A percentile compares a stretch with the other conserved stretches of the same genome.
Conservation (phyloP, 2,888 invertebrate genomes). For the Taenaris catops region DNA sequence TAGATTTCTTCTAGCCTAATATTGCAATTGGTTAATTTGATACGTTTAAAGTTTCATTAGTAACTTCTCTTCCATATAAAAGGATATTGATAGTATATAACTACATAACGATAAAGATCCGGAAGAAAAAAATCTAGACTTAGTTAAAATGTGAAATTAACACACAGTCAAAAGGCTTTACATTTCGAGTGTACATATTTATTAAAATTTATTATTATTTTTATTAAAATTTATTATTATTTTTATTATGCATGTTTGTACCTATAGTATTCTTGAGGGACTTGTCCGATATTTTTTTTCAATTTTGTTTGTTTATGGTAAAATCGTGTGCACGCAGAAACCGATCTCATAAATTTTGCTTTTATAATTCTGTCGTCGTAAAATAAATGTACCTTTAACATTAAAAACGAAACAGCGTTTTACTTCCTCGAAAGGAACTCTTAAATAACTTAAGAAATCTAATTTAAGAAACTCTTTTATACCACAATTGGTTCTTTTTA, state of each 20-base stretch:
- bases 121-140: not conserved
- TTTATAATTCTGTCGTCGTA: conserved; percentile 6
- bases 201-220: too few species aligned
- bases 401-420: not conserved
- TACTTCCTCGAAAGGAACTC: not conserved
- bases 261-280: too few species aligned
- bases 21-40: too few species aligned
- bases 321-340: conserved; percentile 2
- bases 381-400: conserved; percentile 3
- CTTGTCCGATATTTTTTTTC: too few species aligned
- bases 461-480: not conserved
- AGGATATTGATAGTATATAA: not conserved
- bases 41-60: too few species aligned
- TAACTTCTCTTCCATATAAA: too few species aligned
- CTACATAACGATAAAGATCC: too few species aligned
- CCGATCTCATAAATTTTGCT: conserved; percentile 3
- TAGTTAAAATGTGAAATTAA: not conserved
- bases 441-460: not conserved
- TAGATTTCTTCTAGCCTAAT: too few species aligned
- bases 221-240: too few species aligned
- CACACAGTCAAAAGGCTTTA: conserved; percentile 2
- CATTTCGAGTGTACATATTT: too few species aligned
- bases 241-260: too few species aligned
- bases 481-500: not conserved
- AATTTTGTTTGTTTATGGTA: conserved; percentile 1